A percentile compares a stretch with the other conserved stretches of the same genome.
These are phyloP conservation scores for Iguana delicatissima DNA, from an alignment of 2,797 vertebrate genomes.

Conservation along the genomic window DNA sequence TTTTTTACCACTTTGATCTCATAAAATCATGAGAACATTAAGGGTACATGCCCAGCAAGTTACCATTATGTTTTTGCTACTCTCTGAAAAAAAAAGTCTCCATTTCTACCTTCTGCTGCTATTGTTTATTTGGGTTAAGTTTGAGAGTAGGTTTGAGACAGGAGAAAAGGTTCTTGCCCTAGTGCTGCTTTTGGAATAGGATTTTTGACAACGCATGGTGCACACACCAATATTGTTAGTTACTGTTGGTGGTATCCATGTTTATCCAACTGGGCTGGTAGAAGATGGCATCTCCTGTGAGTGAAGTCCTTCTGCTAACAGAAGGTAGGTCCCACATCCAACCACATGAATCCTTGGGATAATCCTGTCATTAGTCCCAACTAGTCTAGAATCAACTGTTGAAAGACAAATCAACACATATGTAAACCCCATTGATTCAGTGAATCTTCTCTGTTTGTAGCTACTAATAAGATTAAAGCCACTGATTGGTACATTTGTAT, in stretches of 20 bases:
- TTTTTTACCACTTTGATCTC: no score
- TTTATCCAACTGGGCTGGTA: no score
- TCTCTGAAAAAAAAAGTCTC: neutral
- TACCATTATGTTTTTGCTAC: neutral
- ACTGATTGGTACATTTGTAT: neutral
- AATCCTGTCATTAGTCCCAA: no score
- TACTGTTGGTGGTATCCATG: no score
- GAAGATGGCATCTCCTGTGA: neutral
- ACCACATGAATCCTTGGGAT: no score
- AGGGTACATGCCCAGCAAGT: neutral
- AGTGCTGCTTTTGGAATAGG: neutral
- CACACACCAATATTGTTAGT: no score
- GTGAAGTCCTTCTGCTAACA: neutral
- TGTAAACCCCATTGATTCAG: neutral
- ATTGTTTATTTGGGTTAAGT: neutral
- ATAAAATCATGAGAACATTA: neutral
- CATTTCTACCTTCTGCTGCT: neutral
- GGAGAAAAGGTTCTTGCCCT: neutral
- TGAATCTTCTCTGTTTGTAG: neutral
- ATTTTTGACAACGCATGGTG: neutral
- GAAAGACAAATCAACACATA: neutral
- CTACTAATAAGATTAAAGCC: neutral
- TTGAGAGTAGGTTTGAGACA: neutral
- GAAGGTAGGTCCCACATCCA: no score
- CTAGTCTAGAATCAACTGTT: no score